phyloP scores from a whole-genome alignment of 1,140 invertebrate species.

The Conus ventricosus region DNA sequence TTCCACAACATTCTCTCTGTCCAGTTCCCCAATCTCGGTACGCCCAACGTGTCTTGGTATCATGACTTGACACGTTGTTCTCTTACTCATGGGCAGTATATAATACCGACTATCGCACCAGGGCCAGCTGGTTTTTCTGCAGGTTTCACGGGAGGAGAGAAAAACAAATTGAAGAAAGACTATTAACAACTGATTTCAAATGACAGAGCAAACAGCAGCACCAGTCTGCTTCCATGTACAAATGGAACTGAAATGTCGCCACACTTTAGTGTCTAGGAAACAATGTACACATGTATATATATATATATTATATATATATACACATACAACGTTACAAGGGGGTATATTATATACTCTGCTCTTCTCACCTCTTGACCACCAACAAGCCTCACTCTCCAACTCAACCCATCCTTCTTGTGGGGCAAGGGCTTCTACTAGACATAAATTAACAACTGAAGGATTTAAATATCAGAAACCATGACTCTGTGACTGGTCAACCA shows the following conservation, averaged over 20 bases:
- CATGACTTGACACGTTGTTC: neutral
- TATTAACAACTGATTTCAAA: neutral
- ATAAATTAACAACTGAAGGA: neutral
- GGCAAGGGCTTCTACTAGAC: neutral
- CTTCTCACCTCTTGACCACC: neutral
- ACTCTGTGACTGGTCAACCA: neutral
- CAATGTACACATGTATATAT: neutral
- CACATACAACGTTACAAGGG: neutral
- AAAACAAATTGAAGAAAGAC: neutral
- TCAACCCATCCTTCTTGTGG: neutral
- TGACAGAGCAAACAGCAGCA: neutral
- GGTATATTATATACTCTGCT: neutral
- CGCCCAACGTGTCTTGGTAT: neutral
- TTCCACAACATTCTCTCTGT: too few species aligned
- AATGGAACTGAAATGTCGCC: neutral
- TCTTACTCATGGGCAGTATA: slow-evolving; percentile 1
- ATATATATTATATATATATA: neutral
- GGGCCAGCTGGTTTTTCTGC: slow-evolving; percentile 13
- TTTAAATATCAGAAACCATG: neutral
- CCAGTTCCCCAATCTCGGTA: too few species aligned
- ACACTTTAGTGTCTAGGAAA: neutral
- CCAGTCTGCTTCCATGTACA: slow-evolving; percentile 8
- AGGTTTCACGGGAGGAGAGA: neutral
- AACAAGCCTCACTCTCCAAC: neutral
- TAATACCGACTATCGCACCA: slow-evolving; percentile 21